Conservation (phyloP, 2,113 vertebrate genomes). For the Petromus typicus region DNA sequence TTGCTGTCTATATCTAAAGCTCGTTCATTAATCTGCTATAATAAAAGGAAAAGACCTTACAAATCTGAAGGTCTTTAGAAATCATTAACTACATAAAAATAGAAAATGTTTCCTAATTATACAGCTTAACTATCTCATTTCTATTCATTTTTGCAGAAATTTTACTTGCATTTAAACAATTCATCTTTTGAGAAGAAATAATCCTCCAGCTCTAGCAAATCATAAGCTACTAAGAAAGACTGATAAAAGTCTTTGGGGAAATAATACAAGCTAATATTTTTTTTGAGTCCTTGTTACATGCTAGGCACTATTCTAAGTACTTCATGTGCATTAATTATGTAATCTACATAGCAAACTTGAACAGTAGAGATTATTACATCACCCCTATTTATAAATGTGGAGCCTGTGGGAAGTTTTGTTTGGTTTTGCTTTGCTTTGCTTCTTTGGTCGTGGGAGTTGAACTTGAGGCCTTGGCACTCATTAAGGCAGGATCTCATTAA, state of each 20-base stretch:
- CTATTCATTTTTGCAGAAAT: constrained; percentile 60
- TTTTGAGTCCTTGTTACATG: constrained; percentile 7
- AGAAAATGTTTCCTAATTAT: constrained; percentile 44
- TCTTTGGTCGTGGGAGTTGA: not conserved
- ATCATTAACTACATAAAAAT: constrained; percentile 64
- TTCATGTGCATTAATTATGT: not conserved
- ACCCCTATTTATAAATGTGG: not conserved
- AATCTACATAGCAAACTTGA: not conserved
- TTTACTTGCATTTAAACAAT: constrained; percentile 65
- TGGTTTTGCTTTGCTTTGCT: not conserved
- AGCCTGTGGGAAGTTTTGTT: not conserved
- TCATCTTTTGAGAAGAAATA: constrained; percentile 58
- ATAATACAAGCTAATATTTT: constrained; percentile 40
- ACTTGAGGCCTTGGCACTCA: not conserved
- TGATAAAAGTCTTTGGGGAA: constrained; percentile 52
- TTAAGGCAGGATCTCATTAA: not conserved
- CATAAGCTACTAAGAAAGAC: constrained; percentile 41
- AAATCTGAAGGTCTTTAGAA: constrained; percentile 64
- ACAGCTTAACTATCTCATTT: constrained; percentile 51
- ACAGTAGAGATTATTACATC: not conserved
- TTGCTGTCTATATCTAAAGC: constrained; percentile 16
- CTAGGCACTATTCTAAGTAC: not conserved
- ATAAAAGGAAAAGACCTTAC: constrained; percentile 61
- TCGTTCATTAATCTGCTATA: constrained; percentile 13
- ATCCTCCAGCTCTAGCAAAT: constrained; percentile 56